Percentiles rank a stretch among this genome's conserved stretches.
These are phyloP conservation scores for Amphipyra tragopoginis DNA, from an alignment of 2,888 invertebrate species.

Conservation along the genomic window DNA sequence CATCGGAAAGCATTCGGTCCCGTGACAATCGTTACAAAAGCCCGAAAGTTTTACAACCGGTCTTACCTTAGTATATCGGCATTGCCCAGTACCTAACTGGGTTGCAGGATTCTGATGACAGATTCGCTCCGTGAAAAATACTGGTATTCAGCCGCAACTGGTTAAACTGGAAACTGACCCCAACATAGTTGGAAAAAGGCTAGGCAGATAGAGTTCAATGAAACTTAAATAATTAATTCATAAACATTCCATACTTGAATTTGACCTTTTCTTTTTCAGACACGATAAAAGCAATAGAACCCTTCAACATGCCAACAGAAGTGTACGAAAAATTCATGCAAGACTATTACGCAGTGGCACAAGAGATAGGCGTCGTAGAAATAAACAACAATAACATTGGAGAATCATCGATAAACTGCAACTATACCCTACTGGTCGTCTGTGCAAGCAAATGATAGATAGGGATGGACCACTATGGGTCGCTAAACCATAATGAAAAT, in stretches of 20 bases:
- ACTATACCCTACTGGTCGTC: conserved; percentile 44
- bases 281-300: conserved; percentile 53
- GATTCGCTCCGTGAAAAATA: no score
- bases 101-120: no score
- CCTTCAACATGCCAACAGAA: conserved; percentile 54
- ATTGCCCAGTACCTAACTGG: no score
- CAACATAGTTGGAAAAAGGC: no score
- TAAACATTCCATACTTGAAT: background rate
- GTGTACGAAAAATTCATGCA: conserved; percentile 53
- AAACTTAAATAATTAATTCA: no score
- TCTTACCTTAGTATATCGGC: no score
- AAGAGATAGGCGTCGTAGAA: conserved; percentile 45
- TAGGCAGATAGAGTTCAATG: no score
- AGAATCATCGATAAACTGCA: conserved; percentile 34
- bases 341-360: conserved; percentile 45
- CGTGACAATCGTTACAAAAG: no score
- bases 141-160: no score
- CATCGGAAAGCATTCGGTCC: no score
- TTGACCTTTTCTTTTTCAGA: conserved; percentile 37
- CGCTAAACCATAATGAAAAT: conserved; percentile 35
- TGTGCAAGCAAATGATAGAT: conserved; percentile 43
- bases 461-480: background rate
- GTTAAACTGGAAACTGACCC: no score
- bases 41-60: no score
- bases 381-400: conserved; percentile 36